phyloP scores from a whole-genome alignment of 2,888 invertebrate species.

The Meiosimyza decipiens region DNA sequence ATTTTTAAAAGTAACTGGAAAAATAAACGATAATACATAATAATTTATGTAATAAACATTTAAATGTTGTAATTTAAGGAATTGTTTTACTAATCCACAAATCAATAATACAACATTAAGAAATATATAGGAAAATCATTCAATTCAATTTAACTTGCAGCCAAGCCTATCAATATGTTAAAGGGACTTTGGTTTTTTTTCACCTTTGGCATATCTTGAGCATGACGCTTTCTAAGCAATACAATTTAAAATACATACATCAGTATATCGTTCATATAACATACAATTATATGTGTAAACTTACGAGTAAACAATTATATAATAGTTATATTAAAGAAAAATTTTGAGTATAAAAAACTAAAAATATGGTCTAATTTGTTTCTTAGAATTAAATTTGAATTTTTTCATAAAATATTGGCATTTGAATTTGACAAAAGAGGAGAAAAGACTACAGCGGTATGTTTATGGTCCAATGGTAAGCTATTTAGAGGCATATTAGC shows the following conservation, averaged over 20 bases:
- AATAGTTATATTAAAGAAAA: slow-evolving; percentile 19
- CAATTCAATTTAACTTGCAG: slow-evolving; percentile 1
- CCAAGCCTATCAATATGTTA: slow-evolving; percentile 2
- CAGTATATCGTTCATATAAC: neutral
- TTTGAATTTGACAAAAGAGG: neutral
- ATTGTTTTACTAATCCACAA: slow-evolving; percentile 15
- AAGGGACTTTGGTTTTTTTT: neutral
- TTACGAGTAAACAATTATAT: slow-evolving; percentile 17
- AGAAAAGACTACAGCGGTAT: neutral
- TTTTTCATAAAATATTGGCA: neutral
- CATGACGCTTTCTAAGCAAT: slow-evolving; percentile 14
- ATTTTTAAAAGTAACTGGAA: slow-evolving; percentile 2
- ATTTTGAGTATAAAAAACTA: slow-evolving; percentile 8
- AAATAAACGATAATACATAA: slow-evolving; percentile 10
- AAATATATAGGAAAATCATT: neutral
- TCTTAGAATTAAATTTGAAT: no score
- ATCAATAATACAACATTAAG: neutral
- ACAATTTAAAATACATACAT: neutral
- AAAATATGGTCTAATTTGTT: neutral
- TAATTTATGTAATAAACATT: neutral
- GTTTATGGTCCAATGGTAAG: neutral
- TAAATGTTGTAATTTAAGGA: slow-evolving; percentile 18
- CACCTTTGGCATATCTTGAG: neutral
- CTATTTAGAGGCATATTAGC: no score
- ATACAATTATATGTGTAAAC: neutral